Evolutionary conservation across 2,888 invertebrate species (phyloP), one percentile per base, ranked within the genome.

Genomic region (Neoascia interrupta): DNA sequence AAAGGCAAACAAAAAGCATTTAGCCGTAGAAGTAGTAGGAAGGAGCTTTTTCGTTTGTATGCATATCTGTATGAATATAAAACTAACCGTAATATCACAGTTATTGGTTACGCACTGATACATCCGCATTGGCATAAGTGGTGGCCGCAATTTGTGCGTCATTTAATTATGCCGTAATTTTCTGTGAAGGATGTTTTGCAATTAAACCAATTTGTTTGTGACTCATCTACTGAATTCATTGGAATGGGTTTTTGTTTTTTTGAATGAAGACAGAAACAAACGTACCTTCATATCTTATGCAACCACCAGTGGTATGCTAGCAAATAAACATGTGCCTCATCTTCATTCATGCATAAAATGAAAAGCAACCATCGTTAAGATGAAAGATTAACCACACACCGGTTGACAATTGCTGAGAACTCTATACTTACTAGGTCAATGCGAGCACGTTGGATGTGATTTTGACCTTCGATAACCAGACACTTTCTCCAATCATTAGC

Each of bases 401-500:
- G n/a, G 19, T 11, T 37, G 37, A 18, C 13, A 43, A 8, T 16
- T 4, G 21, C 28, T 49, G 28, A 37, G 18, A 61, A 28, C 2
- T n/a, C n/a, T n/a, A n/a, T 13, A 1, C 6, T 49, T 36, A 37
- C 2, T 31, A 39, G 68, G 68, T 63, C 63, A 56, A 15, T 18
- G 13, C 10, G 5, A 23, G 43, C 28, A 45, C 23, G 37, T 19
- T 43, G 34, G 21, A 34, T 45, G 39, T 45, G 53, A 61, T 53
- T 60, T 61, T 61, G 69, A 61, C 69, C 60, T 70, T 37, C 60
- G 69, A 61, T 45, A 70, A 61, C 36, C 45, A 51, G 37, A 53
- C 43, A 70, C 60, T 70, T 70, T 70, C 69, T 45, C 61, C 15
- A 37, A 70, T 70, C 69, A 45, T 70, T 70, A 61, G 53, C 61